Percentiles rank a stretch among this genome's conserved stretches.
These are phyloP conservation scores for Nasonovia ribisnigri DNA, from an alignment of 2,888 invertebrate species.

Conservation along the genomic window DNA sequence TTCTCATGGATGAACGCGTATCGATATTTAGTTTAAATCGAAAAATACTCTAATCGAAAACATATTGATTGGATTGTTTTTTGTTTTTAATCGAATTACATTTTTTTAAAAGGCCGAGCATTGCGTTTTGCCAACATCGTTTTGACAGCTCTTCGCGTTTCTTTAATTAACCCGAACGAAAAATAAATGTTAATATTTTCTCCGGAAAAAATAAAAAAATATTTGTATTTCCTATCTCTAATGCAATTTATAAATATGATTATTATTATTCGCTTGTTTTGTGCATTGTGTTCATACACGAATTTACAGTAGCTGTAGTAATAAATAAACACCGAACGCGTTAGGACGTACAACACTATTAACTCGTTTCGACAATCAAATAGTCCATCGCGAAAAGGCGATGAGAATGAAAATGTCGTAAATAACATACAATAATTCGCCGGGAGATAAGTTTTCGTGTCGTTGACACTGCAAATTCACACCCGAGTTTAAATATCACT, in stretches of 20 bases:
- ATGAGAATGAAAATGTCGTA: neutral
- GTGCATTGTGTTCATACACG: neutral
- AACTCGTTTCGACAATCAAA: neutral
- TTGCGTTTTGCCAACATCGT: neutral
- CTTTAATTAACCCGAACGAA: neutral
- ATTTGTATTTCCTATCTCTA: neutral
- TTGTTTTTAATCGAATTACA: neutral
- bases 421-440: neutral
- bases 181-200: neutral
- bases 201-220: neutral
- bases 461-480: neutral
- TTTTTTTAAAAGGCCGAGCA: neutral
- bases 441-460: neutral
- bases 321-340: neutral
- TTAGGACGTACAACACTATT: neutral
- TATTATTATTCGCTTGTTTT: neutral
- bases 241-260: neutral
- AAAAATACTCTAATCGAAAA: neutral
- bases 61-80: neutral
- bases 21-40: constrained; percentile 15
- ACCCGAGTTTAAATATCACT: neutral
- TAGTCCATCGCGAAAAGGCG: neutral
- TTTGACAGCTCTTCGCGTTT: constrained; percentile 1
- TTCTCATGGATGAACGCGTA: neutral
- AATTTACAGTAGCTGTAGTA: neutral